Base-by-base conservation (phyloP, 2,797 vertebrate species). In the Sebastes steindachneri region DNA sequence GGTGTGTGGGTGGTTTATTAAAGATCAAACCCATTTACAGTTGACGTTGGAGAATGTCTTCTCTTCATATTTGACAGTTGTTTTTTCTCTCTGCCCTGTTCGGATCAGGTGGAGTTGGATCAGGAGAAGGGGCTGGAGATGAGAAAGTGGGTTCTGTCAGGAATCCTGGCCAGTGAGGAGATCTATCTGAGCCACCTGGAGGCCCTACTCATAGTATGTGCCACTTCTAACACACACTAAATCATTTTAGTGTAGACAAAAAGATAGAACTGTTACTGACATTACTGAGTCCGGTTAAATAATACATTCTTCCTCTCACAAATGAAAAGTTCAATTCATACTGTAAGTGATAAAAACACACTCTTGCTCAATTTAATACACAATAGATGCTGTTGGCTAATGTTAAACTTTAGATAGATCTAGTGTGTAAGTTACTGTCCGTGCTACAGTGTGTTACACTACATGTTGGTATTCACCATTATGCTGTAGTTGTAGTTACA, bases 121-220 rank as follows among this genome's bases (percentile, higher is more conserved):
- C 89, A 97, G 94, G 97, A 98, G 82, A 99, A 99, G 77, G 97
- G 97, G 35, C 84, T 98, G 92, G 97, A 98, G 94, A 99, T 99
- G 98, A 96, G 98, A 73, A 98, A 98, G 90, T 98, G 97, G 97
- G 98, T 99, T 78, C 91, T 99, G n/a, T 98, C 98, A 12, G 98
- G 97, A 83, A 98, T 99, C 90, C 92, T 99, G 88, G 97, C 97
- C 89, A 98, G 97, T 25, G 98, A 99, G 86, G 97, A 98, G 88
- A 97, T 94, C 2, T 99, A 99, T 90, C 92, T 99, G 88, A 96
- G 96, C 92, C 98, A 99, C 77, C 90, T 99, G 87, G 97, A 98
- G 88, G 97, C 97, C 2, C 95, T 99, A 25, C 91, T 99, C 67
- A 95, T 99, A 92, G 98, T 99, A 94, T 90, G 97, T 84, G 29